Evolutionary conservation across 2,113 vertebrate genomes (phyloP).

Genomic region (Orthonyx spaldingii): DNA sequence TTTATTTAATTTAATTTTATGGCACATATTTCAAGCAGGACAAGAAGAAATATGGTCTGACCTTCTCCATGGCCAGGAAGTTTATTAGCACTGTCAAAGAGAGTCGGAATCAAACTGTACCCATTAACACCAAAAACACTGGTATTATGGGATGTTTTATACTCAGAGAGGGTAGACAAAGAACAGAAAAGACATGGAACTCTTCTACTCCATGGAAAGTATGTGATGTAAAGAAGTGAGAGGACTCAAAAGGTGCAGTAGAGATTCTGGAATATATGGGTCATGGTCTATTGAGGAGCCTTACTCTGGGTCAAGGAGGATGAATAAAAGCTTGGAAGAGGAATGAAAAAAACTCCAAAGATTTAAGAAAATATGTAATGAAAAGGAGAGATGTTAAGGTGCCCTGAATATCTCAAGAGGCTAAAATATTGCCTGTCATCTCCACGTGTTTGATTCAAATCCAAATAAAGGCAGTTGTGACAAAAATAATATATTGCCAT

Average conservation of each 20-base stretch:
- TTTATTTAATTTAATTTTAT: slow-evolving; percentile 50
- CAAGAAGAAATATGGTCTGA: slow-evolving; percentile 1
- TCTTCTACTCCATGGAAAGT: neutral
- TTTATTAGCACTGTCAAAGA: neutral
- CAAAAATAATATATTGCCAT: neutral
- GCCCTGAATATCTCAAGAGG: neutral
- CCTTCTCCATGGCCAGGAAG: neutral
- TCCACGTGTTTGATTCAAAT: neutral
- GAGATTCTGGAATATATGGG: neutral
- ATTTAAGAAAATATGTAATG: neutral
- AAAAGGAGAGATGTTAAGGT: neutral
- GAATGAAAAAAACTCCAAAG: neutral
- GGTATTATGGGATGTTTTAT: neutral
- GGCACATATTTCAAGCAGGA: slow-evolving; percentile 15
- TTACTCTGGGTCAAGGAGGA: neutral
- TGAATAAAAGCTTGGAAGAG: neutral
- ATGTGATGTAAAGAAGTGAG: neutral
- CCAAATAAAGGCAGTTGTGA: neutral
- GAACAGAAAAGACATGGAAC: neutral
- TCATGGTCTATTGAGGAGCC: neutral
- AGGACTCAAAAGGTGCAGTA: neutral
- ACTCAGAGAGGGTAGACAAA: neutral
- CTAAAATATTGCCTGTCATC: neutral
- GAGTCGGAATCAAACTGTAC: neutral
- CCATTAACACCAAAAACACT: neutral